phyloP scores from a whole-genome alignment of 92 coral and sea anemone species.

The Virgularia gustaviana region DNA sequence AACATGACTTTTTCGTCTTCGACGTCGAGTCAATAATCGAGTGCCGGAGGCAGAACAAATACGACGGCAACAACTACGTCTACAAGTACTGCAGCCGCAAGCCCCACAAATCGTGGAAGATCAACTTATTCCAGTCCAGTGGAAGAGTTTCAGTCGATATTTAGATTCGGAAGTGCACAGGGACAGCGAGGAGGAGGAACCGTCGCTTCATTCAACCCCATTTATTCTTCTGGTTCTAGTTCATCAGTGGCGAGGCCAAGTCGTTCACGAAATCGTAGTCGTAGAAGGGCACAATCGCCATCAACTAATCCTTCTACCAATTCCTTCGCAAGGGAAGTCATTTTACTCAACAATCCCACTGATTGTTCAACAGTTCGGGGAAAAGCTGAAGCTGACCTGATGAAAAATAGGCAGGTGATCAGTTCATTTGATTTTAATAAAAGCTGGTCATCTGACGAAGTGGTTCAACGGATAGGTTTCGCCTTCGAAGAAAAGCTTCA shows the following conservation, averaged over 20 bases:
- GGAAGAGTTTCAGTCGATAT: conserved; percentile 33
- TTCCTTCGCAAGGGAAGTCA: conserved; percentile 34
- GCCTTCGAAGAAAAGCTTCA: no score
- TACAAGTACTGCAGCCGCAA: neutral
- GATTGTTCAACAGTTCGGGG: conserved; percentile 3
- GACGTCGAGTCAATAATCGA: no score
- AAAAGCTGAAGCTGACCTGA: no score
- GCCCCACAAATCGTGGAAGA: neutral
- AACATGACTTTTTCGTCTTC: no score
- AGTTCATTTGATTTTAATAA: conserved; percentile 40
- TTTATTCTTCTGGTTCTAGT: conserved; percentile 24
- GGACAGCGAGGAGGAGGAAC: no score
- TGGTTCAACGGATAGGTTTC: neutral
- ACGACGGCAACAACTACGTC: neutral
- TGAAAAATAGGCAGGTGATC: conserved; percentile 31
- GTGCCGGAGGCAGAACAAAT: no score
- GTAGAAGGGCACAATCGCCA: neutral
- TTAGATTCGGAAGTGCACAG: conserved; percentile 21
- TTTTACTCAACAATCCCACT: conserved; percentile 22
- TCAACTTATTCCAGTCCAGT: conserved; percentile 16
- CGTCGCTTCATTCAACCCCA: conserved; percentile 5
- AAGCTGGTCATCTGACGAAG: conserved; percentile 39
- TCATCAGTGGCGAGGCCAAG: conserved; percentile 10
- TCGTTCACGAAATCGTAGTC: conserved; percentile 14
- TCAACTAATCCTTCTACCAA: neutral